These are phyloP conservation scores for Perca flavescens DNA, from an alignment of 2,113 vertebrate species.

Conservation along the genomic window DNA sequence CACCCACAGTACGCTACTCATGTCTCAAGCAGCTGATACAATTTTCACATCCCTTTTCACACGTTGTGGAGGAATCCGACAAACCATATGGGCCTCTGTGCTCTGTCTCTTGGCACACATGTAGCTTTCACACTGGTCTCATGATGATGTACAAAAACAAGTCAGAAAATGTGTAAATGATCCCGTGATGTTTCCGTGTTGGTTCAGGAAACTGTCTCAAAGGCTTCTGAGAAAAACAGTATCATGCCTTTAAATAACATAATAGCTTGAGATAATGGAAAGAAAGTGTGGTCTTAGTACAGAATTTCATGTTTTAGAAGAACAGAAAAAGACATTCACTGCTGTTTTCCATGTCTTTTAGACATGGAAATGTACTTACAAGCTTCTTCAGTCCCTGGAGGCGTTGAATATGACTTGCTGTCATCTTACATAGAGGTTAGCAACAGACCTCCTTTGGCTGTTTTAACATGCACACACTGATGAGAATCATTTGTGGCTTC, in stretches of 20 bases:
- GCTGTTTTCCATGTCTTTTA: background rate
- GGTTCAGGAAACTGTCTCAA: background rate
- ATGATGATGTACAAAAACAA: conserved; percentile 13
- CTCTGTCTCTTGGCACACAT: background rate
- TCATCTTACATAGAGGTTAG: conserved; percentile 47
- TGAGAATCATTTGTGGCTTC: conserved; percentile 33
- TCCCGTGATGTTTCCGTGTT: background rate
- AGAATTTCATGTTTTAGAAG: background rate
- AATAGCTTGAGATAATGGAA: background rate
- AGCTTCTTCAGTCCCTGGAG: conserved; percentile 35
- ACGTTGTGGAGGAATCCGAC: conserved; percentile 1
- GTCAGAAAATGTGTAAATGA: background rate
- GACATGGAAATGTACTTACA: conserved; percentile 58
- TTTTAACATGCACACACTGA: conserved; percentile 21
- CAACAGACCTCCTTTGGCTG: conserved; percentile 14
- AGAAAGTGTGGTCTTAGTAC: background rate
- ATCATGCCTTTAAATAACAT: background rate
- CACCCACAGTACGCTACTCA: background rate
- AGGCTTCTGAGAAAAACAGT: background rate
- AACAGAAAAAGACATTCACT: background rate
- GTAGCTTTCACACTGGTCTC: conserved; percentile 15
- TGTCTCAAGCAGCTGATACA: conserved; percentile 28
- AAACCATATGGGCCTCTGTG: background rate
- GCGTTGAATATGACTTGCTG: background rate
- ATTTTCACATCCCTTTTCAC: conserved; percentile 48